These are phyloP conservation scores for Bryconaethiops microstoma DNA, from an alignment of 2,797 vertebrate species.

Conservation along the genomic window DNA sequence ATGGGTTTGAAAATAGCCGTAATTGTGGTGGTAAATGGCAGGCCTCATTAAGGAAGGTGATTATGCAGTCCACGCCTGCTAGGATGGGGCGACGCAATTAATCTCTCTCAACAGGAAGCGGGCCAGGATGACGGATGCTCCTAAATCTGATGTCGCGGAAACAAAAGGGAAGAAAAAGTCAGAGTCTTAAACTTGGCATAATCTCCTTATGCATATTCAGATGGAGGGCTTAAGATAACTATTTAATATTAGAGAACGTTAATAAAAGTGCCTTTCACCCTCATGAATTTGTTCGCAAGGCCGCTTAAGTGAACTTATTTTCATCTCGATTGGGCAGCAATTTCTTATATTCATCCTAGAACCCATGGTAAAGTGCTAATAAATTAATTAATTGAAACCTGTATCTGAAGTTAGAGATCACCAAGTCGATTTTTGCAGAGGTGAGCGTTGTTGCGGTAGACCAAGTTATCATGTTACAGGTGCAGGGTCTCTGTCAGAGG, in stretches of 20 bases:
- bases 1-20: conserved; percentile 58
- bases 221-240: conserved; percentile 67
- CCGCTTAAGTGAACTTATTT: conserved; percentile 18
- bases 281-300: too few species aligned
- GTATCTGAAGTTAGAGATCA: conserved; percentile 65
- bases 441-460: conserved; percentile 66
- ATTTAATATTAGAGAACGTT: conserved; percentile 37
- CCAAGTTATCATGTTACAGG: conserved; percentile 25
- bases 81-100: conserved; percentile 80
- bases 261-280: conserved; percentile 43
- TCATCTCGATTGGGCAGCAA: conserved; percentile 10
- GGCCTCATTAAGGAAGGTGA: conserved; percentile 75
- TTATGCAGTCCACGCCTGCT: conserved; percentile 78
- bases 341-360: background rate
- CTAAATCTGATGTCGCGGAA: conserved; percentile 71
- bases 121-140: conserved; percentile 62
- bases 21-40: conserved; percentile 61
- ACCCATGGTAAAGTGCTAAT: conserved; percentile 12
- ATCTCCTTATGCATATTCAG: conserved; percentile 75
- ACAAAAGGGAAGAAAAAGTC: conserved; percentile 75
- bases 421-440: conserved; percentile 71
- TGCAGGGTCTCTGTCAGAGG: conserved; percentile 38
- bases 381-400: conserved; percentile 20
- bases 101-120: conserved; percentile 83
- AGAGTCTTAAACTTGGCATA: conserved; percentile 76